A percentile compares a stretch with the other conserved stretches of the same genome.
Conservation (phyloP, 2,888 invertebrate species). For the Vesta saturnalis region DNA sequence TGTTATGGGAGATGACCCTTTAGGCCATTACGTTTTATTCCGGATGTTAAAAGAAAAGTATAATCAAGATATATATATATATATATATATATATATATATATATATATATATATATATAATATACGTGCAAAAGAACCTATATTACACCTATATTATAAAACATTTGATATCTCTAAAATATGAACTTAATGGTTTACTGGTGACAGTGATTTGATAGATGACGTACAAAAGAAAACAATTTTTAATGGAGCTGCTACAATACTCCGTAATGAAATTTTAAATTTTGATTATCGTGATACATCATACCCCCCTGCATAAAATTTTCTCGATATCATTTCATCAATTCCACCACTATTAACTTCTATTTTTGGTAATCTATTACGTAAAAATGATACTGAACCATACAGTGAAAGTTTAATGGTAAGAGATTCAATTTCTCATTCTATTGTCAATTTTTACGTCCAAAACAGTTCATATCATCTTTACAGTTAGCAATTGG, state of each 20-base stretch:
- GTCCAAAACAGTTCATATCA: not conserved
- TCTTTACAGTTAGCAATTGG: constrained; percentile 1
- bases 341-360: not conserved
- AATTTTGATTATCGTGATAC: not conserved
- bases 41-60: constrained; percentile 1
- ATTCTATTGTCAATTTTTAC: not conserved
- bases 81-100: too few relatives aligned
- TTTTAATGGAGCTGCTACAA: not conserved
- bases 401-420: not conserved
- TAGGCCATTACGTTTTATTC: not conserved
- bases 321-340: not conserved
- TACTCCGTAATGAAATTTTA: constrained; percentile 3
- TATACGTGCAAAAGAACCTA: not conserved
- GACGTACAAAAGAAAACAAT: not conserved
- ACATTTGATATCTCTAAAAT: not conserved
- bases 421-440: not conserved
- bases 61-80: not conserved
- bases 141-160: not conserved
- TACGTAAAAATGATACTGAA: not conserved
- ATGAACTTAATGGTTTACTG: not conserved
- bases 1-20: not conserved
- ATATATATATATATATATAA: too few relatives aligned
- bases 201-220: not conserved
- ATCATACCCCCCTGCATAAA: not conserved
- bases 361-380: not conserved